Evolutionary conservation across 2,888 invertebrate species (phyloP), one percentile per base, ranked within the genome.

Genomic region (Cerceris rybyensis): DNA sequence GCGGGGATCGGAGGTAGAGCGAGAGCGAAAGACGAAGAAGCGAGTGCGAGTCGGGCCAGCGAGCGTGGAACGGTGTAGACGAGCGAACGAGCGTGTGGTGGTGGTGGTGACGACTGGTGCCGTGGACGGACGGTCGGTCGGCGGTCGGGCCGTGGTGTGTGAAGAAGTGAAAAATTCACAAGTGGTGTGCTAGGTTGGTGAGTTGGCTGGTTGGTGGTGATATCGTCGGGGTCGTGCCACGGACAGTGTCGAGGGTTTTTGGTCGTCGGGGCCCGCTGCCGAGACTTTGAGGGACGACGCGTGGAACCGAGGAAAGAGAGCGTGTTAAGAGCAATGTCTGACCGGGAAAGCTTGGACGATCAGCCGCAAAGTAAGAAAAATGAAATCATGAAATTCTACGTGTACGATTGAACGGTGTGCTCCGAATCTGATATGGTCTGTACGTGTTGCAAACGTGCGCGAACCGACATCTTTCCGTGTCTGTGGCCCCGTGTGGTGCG

Each of bases 341-440:
- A 92, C 90, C 92, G 90, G 86, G 92, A 92, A 88, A 92, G 92
- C 88, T 90, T 92, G 88, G 92, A 92, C 89, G 92, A 92, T 84
- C 92, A 92, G 88, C 90, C 91, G 85, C 92, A 91, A 90, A 92
- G 92, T 92, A 90, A 92, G 92, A 75, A 73, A 46, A 57, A 72
- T 50, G 59, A 50, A 58, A 59, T 61, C 42, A 58, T 54, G 65
- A 46, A 72, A 55, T 28, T 28, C 49, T 55, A 7, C 17, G 43
- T 59, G 57, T 28, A 66, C 65, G 41, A 55, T 60, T 65, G 65
- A 28, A 28, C 28, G 16, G 59, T 42, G 28, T 17, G 58, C 58
- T 14, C 9, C 39, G 42, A 46, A 65, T 70, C 60, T 55, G 60
- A 50, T 8, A 57, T 16, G 59, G 13, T 50, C 28, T 17, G 7